Evolutionary conservation across 2,797 vertebrate species (phyloP), one percentile per base, ranked within the genome.

Genomic region (Tragelaphus oryx): DNA sequence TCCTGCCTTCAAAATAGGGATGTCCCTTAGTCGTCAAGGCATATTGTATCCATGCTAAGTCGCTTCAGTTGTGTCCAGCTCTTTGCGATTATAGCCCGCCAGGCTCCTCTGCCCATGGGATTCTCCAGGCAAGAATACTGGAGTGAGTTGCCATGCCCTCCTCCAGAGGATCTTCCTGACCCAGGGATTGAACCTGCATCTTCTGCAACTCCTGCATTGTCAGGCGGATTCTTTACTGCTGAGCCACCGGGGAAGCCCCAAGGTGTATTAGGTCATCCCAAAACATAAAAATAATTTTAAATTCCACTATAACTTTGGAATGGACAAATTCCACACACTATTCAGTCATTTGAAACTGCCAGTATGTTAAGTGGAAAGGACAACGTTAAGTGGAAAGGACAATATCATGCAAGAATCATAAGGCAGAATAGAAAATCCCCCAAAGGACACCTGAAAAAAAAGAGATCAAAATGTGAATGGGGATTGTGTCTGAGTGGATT

Each of bases 271-370:
- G 4, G 22, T 88, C 41, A 75, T 65, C n/a, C 48, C 83, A 57
- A 89, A 96, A 60, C 6, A 41, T 30, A 41, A 84, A 75, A n/a
- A 20, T 85, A 87, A 78, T 82, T 92, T 94, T 46, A 84, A 91
- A 75, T 55, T 71, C 8, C n/a, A 62, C 30, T 44, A 60, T 80
- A 85, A 65, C 14, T 80, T 80, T 65, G 37, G 48, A 91, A 87
- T 59, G 62, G 93, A 44, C 50, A 86, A 6, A 81, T 81, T 91
- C 80, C 89, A 57, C 82, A 89, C 24, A 89, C 11, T 16, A 16
- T 12, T 18, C 1, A 8, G 33, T 78, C 41, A 84, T 78, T 87
- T 65, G 52, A 89, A 93, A 44, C 22, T 68, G 55, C 65, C 28
- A 22, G 0, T 75, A n/a, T 55, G 28, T 59, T 79, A 48, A 68